A percentile compares a stretch with the other conserved stretches of the same genome.
phyloP scores from a whole-genome alignment of 2,888 invertebrate genomes.

The Cordilura impudica region DNA sequence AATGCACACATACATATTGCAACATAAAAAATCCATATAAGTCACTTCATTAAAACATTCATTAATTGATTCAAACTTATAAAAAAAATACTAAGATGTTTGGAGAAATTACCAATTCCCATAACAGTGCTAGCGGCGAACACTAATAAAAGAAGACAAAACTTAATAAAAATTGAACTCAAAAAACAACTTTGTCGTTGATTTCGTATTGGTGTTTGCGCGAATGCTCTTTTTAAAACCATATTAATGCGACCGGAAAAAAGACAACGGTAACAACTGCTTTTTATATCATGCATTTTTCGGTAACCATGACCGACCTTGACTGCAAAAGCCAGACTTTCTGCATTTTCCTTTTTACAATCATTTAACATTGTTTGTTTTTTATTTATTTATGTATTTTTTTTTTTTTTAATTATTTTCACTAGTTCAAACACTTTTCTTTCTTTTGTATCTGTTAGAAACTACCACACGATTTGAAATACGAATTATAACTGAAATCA shows the following conservation, averaged over 20 bases:
- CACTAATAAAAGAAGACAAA: slow-evolving; percentile 57
- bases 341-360: slow-evolving; percentile 32
- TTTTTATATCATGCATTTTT: slow-evolving; percentile 34
- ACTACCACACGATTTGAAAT: slow-evolving; percentile 42
- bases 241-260: slow-evolving; percentile 45
- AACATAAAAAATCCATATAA: slow-evolving; percentile 9
- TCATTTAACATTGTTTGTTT: slow-evolving; percentile 14
- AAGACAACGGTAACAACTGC: slow-evolving; percentile 38
- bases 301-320: slow-evolving; percentile 70
- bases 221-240: background rate
- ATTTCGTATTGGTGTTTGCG: slow-evolving; percentile 34
- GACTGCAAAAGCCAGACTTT: slow-evolving; percentile 65
- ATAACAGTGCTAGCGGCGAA: slow-evolving; percentile 67
- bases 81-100: slow-evolving; percentile 22
- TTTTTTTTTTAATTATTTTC: background rate
- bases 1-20: slow-evolving; percentile 27
- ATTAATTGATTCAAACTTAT: slow-evolving; percentile 1
- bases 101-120: slow-evolving; percentile 66
- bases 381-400: background rate
- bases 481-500: slow-evolving; percentile 46
- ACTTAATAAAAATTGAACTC: slow-evolving; percentile 50
- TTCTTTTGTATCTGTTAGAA: slow-evolving; percentile 6
- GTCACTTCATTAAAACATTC: slow-evolving; percentile 15
- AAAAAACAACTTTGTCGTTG: slow-evolving; percentile 49
- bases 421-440: background rate